Conservation (phyloP, 2,797 vertebrate genomes). For the Gadopsis bispinosus region DNA sequence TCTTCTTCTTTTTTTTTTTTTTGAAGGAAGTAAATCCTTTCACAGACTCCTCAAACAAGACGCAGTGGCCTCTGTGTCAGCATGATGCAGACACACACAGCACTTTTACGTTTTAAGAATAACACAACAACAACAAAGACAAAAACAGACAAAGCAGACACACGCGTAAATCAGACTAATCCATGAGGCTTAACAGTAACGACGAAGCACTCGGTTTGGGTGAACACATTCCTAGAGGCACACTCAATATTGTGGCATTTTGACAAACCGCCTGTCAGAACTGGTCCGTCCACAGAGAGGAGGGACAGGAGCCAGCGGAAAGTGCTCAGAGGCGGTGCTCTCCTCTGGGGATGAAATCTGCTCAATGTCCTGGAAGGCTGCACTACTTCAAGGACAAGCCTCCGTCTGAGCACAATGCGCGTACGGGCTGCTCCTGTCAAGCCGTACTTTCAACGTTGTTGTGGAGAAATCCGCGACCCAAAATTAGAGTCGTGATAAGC, state of each 20-base stretch:
- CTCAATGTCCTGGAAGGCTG: conserved; percentile 70
- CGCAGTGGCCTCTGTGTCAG: neutral
- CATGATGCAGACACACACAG: conserved; percentile 12
- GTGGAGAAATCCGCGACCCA: conserved; percentile 45
- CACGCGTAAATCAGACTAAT: conserved; percentile 50
- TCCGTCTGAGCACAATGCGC: conserved; percentile 50
- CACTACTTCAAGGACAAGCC: conserved; percentile 70
- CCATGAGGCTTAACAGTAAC: conserved; percentile 46
- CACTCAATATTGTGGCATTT: conserved; percentile 74
- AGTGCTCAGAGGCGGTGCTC: conserved; percentile 58
- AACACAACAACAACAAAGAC: neutral
- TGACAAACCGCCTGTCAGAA: conserved; percentile 77
- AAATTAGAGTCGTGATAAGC: conserved; percentile 62
- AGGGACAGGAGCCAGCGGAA: conserved; percentile 60
- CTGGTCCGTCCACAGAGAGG: conserved; percentile 55
- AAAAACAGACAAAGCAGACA: neutral
- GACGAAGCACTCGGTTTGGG: conserved; percentile 53
- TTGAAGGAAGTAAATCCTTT: neutral
- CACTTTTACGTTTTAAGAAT: neutral
- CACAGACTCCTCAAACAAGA: neutral
- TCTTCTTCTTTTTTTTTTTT: neutral
- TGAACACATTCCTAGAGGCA: conserved; percentile 60
- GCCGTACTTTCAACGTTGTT: conserved; percentile 42
- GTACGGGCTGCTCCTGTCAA: conserved; percentile 37
- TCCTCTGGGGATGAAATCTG: conserved; percentile 63